Conservation (phyloP, 2,113 vertebrate species). For the Rhinoderma darwinii region DNA sequence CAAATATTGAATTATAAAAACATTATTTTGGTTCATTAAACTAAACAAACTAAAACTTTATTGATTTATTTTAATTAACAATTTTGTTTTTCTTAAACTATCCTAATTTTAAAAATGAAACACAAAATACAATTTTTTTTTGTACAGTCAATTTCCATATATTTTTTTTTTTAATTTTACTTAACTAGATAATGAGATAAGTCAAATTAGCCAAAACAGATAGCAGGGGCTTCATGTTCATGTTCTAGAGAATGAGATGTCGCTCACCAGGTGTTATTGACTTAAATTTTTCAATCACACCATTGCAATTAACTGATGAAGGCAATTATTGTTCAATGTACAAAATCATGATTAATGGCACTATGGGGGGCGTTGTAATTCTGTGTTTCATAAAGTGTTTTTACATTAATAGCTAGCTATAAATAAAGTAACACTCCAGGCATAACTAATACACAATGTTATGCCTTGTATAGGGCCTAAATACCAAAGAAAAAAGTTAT, state of each 20-base stretch:
- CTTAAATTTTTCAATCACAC: background rate
- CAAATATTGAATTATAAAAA: background rate
- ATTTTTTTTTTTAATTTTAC: background rate
- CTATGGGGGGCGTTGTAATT: background rate
- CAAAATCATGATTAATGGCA: background rate
- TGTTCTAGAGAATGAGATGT: background rate
- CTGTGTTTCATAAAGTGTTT: background rate
- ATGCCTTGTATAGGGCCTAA: too few species aligned
- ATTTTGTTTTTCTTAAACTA: background rate
- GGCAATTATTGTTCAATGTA: background rate
- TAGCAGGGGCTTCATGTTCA: background rate
- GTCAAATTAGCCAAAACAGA: constrained; percentile 3
- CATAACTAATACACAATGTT: background rate
- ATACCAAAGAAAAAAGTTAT: too few species aligned
- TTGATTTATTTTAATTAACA: background rate
- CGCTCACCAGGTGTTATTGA: background rate
- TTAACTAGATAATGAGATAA: background rate
- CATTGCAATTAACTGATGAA: constrained; percentile 16
- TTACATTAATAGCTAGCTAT: background rate
- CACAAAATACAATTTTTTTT: background rate
- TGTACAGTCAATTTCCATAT: background rate
- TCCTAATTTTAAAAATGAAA: background rate
- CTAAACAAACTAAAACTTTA: background rate
- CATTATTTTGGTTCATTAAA: background rate
- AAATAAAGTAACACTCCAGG: background rate